These are phyloP conservation scores for Rhodophaea formosa DNA, from an alignment of 2,888 invertebrate genomes.

Conservation along the genomic window DNA sequence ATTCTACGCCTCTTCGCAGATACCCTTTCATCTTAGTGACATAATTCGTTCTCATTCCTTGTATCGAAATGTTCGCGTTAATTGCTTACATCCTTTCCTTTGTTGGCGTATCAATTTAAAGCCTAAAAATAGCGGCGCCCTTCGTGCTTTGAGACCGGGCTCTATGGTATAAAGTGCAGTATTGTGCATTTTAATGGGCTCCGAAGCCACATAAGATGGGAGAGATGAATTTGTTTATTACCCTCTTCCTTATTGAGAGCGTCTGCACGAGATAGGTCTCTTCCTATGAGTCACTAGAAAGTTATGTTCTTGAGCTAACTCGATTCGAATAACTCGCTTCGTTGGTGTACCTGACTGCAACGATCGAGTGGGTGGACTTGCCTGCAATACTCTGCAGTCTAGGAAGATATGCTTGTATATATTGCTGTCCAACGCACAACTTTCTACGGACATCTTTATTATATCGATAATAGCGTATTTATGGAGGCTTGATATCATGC, in stretches of 20 bases:
- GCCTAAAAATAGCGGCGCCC: constrained; percentile 73
- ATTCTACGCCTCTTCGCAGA: neutral
- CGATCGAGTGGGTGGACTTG: constrained; percentile 53
- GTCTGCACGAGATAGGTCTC: constrained; percentile 78
- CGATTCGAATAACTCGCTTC: constrained; percentile 63
- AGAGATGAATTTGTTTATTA: constrained; percentile 81
- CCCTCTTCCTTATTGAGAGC: constrained; percentile 81
- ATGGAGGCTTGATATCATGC: constrained; percentile 7
- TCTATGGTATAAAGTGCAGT: constrained; percentile 74
- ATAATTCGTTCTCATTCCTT: constrained; percentile 45
- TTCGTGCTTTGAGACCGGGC: constrained; percentile 53
- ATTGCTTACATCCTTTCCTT: constrained; percentile 77
- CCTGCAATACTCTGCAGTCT: constrained; percentile 28
- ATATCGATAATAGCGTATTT: constrained; percentile 4
- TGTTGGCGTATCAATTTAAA: constrained; percentile 76
- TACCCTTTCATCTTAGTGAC: constrained; percentile 24
- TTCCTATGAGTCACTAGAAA: constrained; percentile 81
- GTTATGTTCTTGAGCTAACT: constrained; percentile 74
- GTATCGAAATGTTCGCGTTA: constrained; percentile 67
- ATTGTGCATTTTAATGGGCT: constrained; percentile 78
- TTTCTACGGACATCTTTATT: constrained; percentile 4
- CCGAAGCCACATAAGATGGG: constrained; percentile 75
- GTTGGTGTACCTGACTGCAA: constrained; percentile 43
- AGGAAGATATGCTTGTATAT: constrained; percentile 6
- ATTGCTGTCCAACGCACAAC: neutral